Percentiles rank a stretch among this genome's conserved stretches.
phyloP scores from a whole-genome alignment of 1,140 invertebrate genomes.

The Aphaenogaster ashmeadi region DNA sequence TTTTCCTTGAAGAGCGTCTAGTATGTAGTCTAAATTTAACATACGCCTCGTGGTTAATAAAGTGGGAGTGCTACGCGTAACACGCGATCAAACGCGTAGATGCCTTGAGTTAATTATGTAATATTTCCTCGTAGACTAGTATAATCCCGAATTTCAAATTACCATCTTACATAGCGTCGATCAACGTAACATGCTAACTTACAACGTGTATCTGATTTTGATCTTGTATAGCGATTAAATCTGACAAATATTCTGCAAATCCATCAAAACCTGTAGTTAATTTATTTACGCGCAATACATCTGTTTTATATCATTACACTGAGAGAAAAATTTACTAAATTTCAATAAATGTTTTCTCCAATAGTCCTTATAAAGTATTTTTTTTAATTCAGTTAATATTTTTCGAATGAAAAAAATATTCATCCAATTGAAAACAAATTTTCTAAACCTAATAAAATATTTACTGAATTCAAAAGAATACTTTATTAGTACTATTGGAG shows the following conservation, averaged over 20 bases:
- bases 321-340: no score
- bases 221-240: slow-evolving; percentile 27
- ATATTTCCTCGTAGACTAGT: background rate
- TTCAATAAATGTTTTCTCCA: no score
- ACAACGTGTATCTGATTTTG: background rate
- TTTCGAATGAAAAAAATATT: no score
- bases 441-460: no score
- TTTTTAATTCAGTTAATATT: no score
- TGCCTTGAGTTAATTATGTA: slow-evolving; percentile 52
- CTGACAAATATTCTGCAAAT: background rate
- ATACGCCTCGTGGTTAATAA: slow-evolving; percentile 27
- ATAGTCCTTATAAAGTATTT: no score
- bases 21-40: slow-evolving; percentile 37
- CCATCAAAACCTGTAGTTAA: background rate
- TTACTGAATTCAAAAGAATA: no score
- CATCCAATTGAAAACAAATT: no score
- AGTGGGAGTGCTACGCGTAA: slow-evolving; percentile 15
- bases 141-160: slow-evolving; percentile 60
- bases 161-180: slow-evolving; percentile 1
- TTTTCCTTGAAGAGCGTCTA: slow-evolving; percentile 16
- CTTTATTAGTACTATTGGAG: no score
- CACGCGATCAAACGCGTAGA: slow-evolving; percentile 29
- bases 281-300: background rate
- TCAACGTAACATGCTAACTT: slow-evolving; percentile 1
- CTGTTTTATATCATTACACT: background rate